phyloP scores from a whole-genome alignment of 2,113 vertebrate genomes.

The Malurus cyaneus region DNA sequence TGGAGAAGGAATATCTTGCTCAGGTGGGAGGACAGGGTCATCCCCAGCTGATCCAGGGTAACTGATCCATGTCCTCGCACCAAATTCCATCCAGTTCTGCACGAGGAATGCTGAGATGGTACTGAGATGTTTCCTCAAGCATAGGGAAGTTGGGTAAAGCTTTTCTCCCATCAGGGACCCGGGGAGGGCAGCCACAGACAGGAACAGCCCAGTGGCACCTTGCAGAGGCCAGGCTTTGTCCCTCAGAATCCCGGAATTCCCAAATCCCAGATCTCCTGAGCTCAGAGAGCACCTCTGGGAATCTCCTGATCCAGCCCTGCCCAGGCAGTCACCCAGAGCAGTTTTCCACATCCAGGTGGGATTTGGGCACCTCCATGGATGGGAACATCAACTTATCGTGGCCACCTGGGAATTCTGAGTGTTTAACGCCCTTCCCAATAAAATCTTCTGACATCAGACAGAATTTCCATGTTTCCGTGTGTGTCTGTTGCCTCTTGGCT shows the following conservation, averaged over 20 bases:
- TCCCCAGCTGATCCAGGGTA: too few relatives aligned
- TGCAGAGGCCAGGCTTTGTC: too few relatives aligned
- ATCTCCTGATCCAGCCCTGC: neutral
- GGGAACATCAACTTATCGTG: neutral
- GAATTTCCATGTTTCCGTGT: neutral
- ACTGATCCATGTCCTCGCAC: accelerated
- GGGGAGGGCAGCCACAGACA: neutral
- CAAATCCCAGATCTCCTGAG: neutral
- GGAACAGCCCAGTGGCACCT: too few relatives aligned
- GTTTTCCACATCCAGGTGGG: neutral
- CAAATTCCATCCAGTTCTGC: neutral
- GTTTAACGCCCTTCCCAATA: neutral
- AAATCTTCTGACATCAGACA: neutral
- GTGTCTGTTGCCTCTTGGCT: neutral
- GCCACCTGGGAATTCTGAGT: neutral
- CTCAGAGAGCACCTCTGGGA: neutral
- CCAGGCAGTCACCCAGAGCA: neutral
- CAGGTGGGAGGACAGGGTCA: neutral
- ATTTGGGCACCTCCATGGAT: neutral
- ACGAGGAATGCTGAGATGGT: neutral
- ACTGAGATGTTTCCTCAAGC: neutral
- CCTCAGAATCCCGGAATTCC: neutral
- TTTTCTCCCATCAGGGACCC: neutral
- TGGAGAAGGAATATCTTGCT: neutral
- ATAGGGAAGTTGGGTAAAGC: neutral